Evolutionary conservation across 2,113 vertebrate genomes (phyloP).

Genomic region (Malurus alboscapulatus): DNA sequence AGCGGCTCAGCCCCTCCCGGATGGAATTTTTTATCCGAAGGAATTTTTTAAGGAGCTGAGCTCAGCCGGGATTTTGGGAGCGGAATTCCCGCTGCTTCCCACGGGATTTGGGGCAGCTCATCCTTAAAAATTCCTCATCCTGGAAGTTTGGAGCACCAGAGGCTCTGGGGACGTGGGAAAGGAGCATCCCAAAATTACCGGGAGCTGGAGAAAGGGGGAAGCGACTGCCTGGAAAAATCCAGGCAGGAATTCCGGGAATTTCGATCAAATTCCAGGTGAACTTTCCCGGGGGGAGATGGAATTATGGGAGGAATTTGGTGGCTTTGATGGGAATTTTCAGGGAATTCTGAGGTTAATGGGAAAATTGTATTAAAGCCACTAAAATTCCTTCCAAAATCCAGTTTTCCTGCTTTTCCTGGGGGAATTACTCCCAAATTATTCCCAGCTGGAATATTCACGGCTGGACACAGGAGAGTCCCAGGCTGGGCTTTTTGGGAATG

Average conservation of each 20-base stretch:
- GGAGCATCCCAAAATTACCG: background rate
- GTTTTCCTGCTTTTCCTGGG: fast-evolving
- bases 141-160: background rate
- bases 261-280: background rate
- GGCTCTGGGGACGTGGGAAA: background rate
- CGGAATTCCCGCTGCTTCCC: background rate
- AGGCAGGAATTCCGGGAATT: background rate
- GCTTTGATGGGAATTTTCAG: background rate
- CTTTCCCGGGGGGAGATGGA: background rate
- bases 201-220: background rate
- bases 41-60: too few species aligned
- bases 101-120: background rate
- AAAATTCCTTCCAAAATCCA: fast-evolving
- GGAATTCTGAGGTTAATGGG: background rate
- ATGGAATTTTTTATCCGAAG: background rate
- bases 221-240: background rate
- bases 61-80: too few species aligned
- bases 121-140: background rate
- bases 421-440: background rate
- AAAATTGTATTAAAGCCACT: fast-evolving
- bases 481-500: background rate
- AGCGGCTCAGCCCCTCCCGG: background rate
- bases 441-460: background rate
- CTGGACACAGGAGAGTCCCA: background rate
- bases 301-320: fast-evolving